Percentiles rank a stretch among this genome's conserved stretches.
These are phyloP conservation scores for Chanos chanos DNA, from an alignment of 2,797 vertebrate species.

Conservation along the genomic window DNA sequence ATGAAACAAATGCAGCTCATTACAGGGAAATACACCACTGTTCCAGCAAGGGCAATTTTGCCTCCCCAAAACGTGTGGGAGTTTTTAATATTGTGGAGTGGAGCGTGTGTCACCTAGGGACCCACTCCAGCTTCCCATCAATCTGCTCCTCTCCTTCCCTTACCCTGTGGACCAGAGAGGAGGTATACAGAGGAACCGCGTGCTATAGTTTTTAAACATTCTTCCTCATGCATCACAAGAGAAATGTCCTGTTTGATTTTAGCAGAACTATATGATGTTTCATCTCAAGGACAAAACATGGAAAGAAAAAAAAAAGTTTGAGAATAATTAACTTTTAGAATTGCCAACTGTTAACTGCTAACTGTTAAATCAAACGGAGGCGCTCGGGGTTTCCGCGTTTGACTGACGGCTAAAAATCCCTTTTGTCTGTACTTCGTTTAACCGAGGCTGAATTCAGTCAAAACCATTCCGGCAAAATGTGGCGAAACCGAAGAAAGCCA, in stretches of 20 bases:
- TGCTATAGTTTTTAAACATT: conserved; percentile 50
- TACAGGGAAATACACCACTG: conserved; percentile 50
- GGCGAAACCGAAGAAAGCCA: too few species aligned
- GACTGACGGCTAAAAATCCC: too few species aligned
- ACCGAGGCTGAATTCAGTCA: too few species aligned
- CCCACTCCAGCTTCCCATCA: conserved; percentile 72
- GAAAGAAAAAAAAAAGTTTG: conserved; percentile 8
- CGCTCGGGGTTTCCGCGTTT: too few species aligned
- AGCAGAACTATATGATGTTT: conserved; percentile 53
- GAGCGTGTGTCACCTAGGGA: conserved; percentile 64
- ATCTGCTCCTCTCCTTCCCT: conserved; percentile 56
- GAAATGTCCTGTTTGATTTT: conserved; percentile 47
- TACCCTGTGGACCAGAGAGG: conserved; percentile 33
- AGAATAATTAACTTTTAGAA: too few species aligned
- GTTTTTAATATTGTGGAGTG: conserved; percentile 75
- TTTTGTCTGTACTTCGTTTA: too few species aligned
- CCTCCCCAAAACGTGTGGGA: conserved; percentile 70
- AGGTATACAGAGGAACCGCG: conserved; percentile 53
- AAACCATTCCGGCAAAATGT: too few species aligned
- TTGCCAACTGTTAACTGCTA: too few species aligned
- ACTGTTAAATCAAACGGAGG: too few species aligned
- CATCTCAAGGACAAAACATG: conserved; percentile 29
- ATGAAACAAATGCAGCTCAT: conserved; percentile 65
- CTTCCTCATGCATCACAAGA: conserved; percentile 50
- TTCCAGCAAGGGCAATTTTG: conserved; percentile 64